Evolutionary conservation across 2,113 vertebrate genomes (phyloP), one percentile per base, ranked within the genome.

Genomic region (Puma concolor): DNA sequence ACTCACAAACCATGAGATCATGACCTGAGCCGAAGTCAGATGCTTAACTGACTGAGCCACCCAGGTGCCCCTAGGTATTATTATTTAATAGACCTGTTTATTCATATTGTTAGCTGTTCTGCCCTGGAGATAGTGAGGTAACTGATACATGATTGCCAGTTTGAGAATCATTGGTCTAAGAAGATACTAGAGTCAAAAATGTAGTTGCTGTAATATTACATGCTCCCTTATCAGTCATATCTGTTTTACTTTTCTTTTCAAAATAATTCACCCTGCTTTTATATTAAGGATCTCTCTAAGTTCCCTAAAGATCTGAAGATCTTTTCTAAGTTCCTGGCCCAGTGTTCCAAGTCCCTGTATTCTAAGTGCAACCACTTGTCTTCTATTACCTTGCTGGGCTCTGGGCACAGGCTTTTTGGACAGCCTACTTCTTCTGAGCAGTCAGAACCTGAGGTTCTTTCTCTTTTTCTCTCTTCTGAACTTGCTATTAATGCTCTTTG

Each of bases 231-330:
- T 0, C 52, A 5, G 9, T 3, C 36, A 2, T 17, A 33, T 21
- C 69, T 80, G 9, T n/a, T 94, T 94, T 74, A 52, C 6, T n/a
- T 71, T 94, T 87, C 36, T 44, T 54, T 83, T 83, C 41, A 44
- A 60, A 87, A 27, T 64, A 64, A 74, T 60, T 57, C 41, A 80
- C 0, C 17, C 1, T 67, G 19, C 17, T 69, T 92, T 63, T 88
- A 84, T 66, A 54, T 92, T 41, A 54, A 83, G 1, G 14, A 44
- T 10, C 0, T 71, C 5, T 74, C 31, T 88, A 72, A 33, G 8
- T 80, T 88, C 31, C 33, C 64, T 69, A 50, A 33, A 33, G 7
- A 57, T 25, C 21, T 38, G 33, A 50, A 90, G 38, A 4, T 38
- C 10, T 95, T 97, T 91, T 54, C 10, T 38, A 74, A 60, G 19